These are phyloP conservation scores for Agonopterix arenella DNA, from an alignment of 2,888 invertebrate genomes.

Conservation along the genomic window DNA sequence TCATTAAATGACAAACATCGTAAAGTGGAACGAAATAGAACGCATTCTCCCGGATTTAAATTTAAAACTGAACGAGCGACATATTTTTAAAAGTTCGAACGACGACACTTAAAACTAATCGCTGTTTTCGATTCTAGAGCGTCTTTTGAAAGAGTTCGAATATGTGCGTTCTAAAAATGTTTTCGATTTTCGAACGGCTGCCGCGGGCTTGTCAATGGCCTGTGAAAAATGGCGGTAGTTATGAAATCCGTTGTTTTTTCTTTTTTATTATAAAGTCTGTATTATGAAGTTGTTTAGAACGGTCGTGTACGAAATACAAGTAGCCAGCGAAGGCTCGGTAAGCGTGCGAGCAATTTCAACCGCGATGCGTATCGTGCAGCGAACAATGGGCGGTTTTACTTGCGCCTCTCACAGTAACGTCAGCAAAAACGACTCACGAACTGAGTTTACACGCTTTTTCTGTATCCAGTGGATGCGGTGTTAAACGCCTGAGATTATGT, in stretches of 20 bases:
- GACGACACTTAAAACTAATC: conserved; percentile 72
- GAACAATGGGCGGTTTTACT: conserved; percentile 40
- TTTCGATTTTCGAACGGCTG: conserved; percentile 69
- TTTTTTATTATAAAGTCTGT: not conserved
- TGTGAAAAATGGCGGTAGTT: conserved; percentile 46
- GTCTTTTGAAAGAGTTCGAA: conserved; percentile 69
- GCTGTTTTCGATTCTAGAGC: conserved; percentile 73
- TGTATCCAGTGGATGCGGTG: conserved; percentile 3
- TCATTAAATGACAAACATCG: conserved; percentile 69
- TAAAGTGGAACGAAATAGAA: conserved; percentile 70
- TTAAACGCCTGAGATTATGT: conserved; percentile 13
- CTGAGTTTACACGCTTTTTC: conserved; percentile 11
- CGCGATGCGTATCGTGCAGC: conserved; percentile 38
- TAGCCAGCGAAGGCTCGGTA: conserved; percentile 5
- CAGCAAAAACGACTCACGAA: conserved; percentile 25
- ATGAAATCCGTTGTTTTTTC: conserved; percentile 37
- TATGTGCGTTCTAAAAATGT: conserved; percentile 67
- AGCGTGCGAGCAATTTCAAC: conserved; percentile 38
- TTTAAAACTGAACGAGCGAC: conserved; percentile 69
- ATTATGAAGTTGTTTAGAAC: conserved; percentile 25
- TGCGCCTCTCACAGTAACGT: conserved; percentile 28
- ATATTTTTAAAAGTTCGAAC: conserved; percentile 76
- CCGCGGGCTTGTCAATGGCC: conserved; percentile 49
- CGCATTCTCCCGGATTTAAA: conserved; percentile 65
- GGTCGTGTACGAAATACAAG: conserved; percentile 4